A percentile compares a stretch with the other conserved stretches of the same genome.
Conservation (phyloP, 2,113 vertebrate species). For the Orthochromis indermauri region DNA sequence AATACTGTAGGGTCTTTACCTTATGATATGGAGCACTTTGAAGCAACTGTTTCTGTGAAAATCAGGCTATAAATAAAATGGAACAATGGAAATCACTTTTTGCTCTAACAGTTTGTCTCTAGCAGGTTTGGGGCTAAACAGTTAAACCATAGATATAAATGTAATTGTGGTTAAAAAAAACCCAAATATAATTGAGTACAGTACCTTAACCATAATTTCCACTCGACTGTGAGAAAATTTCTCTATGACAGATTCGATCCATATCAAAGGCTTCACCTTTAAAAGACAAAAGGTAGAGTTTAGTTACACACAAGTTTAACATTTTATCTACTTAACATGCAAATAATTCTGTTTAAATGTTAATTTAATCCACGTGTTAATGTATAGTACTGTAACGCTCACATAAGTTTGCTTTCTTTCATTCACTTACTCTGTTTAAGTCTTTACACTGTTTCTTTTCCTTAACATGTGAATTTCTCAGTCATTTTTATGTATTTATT, state of each 20-base stretch:
- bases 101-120: background rate
- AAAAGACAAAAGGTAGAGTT: background rate
- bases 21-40: background rate
- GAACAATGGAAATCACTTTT: background rate
- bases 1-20: background rate
- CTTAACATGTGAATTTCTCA: background rate
- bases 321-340: background rate
- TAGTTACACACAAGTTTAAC: background rate
- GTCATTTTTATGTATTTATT: background rate
- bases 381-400: background rate
- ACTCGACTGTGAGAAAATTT: constrained; percentile 91
- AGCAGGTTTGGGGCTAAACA: background rate
- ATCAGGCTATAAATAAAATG: background rate
- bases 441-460: background rate
- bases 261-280: constrained; percentile 91
- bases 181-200: background rate
- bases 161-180: background rate
- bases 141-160: background rate
- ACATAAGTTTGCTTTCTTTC: background rate
- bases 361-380: background rate
- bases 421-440: background rate
- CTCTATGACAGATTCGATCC: constrained; percentile 93
- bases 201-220: constrained; percentile 93
- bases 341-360: background rate
- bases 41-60: background rate